Conservation (phyloP, 2,797 vertebrate genomes). For the Coracias cyanogaster region DNA sequence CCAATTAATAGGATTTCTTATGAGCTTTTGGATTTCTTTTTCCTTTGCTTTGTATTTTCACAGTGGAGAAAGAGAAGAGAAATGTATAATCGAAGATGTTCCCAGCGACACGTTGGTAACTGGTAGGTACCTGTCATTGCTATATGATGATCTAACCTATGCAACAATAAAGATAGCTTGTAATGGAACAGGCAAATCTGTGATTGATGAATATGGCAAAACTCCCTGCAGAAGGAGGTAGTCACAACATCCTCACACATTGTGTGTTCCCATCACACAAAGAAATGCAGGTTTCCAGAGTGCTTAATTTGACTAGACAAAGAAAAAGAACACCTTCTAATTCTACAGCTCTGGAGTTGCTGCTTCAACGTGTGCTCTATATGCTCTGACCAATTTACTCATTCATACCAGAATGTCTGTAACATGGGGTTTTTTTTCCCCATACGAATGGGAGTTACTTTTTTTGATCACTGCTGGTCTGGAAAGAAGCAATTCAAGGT, state of each 20-base stretch:
- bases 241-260: neutral
- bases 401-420: neutral
- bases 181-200: neutral
- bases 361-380: neutral
- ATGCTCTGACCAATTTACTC: neutral
- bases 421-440: neutral
- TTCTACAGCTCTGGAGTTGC: neutral
- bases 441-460: neutral
- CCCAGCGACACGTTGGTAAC: slow-evolving; percentile 87
- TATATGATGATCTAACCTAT: neutral
- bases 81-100: slow-evolving; percentile 92
- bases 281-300: neutral
- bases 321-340: neutral
- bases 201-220: neutral
- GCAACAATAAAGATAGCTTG: neutral
- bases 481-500: neutral
- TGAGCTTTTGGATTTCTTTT: slow-evolving; percentile 79
- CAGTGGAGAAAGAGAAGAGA: slow-evolving; percentile 86
- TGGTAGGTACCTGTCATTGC: slow-evolving; percentile 79
- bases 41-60: slow-evolving; percentile 89
- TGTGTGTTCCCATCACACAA: neutral
- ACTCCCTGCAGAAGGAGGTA: neutral
- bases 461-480: neutral
- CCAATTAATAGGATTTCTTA: slow-evolving; percentile 61
- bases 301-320: neutral